These are phyloP conservation scores for Centruroides vittatus DNA, from an alignment of 1,140 invertebrate genomes.

Conservation along the genomic window DNA sequence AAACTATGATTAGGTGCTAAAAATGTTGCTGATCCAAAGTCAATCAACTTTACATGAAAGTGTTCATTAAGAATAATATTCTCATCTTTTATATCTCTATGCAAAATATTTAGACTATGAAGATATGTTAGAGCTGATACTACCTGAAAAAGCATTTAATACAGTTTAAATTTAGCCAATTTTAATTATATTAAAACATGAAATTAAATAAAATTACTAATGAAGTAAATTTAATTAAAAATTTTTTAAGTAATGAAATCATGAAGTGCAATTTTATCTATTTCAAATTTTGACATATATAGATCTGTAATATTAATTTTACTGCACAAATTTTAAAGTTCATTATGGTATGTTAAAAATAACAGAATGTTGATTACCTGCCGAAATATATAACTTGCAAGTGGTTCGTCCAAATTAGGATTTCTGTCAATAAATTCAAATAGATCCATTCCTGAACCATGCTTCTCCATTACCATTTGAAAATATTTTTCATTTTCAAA, in stretches of 20 bases:
- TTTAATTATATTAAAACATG: neutral
- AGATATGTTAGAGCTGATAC: constrained; percentile 51
- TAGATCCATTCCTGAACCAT: constrained; percentile 61
- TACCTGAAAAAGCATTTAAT: constrained; percentile 32
- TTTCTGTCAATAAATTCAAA: constrained; percentile 63
- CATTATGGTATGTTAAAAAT: no score
- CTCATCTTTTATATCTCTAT: constrained; percentile 61
- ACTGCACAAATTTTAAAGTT: no score
- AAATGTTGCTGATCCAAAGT: constrained; percentile 58
- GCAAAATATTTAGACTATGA: constrained; percentile 48
- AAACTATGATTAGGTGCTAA: constrained; percentile 44
- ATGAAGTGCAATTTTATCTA: no score
- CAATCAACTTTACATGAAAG: constrained; percentile 59
- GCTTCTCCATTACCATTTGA: constrained; percentile 65
- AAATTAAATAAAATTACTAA: neutral
- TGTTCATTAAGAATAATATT: constrained; percentile 58
- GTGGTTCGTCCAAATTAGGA: constrained; percentile 49
- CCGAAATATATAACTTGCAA: constrained; percentile 56
- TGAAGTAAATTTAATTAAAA: neutral
- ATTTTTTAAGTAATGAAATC: no score
- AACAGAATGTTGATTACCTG: constrained; percentile 35
- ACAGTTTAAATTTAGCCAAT: no score
- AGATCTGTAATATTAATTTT: no score
- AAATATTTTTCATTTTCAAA: constrained; percentile 56
- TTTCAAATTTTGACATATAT: no score